Base-by-base conservation (phyloP, 2,888 invertebrate species). In the Nemoura dubitans region DNA sequence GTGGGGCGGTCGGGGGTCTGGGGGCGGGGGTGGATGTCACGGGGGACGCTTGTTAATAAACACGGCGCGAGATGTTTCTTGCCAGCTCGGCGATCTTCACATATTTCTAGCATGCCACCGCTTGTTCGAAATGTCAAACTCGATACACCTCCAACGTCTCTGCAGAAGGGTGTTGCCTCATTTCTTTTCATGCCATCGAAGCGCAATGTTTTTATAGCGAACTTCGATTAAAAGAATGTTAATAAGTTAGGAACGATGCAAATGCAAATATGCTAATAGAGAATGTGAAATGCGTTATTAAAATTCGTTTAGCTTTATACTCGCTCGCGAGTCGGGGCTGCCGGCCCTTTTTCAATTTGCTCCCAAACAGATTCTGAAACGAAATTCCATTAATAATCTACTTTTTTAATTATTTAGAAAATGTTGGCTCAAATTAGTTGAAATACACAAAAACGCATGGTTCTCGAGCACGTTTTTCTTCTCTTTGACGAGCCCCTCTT, bases 21-120 rank as follows among this genome's bases (percentile, higher is more conserved):
- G 30, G 82, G 82, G 82, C 30, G 82, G 82, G 14, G 0, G 30
- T 29, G 83, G 42, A n/a, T 29, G 21, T 3, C 14, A 14, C 3
- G 29, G 82, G 82, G 82, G n/a, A 6, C 2, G 30, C 27, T 82
- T 30, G 82, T 82, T 82, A 82, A 82, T 83, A 83, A 83, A 43
- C 83, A 83, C 27, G 16, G n/a, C 83, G 42, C 83, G 82, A 10
- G 27, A 82, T 82, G 30, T 82, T 29, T 28, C 29, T n/a, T 36
- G 42, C 43, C 28, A 10, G 21, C 59, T 10, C 59, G 10, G 59
- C 59, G 21, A 59, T 59, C 59, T 1, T 10, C 59, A 59, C 59
- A 16, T 59, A 59, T 10, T 59, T 59, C 21, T 21, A 1, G 10
- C 59, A 14, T 21, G 59, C 59, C 59, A 59, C 59, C 59, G 59